Conservation (phyloP, 2,113 vertebrate species). For the Raja brachyura region DNA sequence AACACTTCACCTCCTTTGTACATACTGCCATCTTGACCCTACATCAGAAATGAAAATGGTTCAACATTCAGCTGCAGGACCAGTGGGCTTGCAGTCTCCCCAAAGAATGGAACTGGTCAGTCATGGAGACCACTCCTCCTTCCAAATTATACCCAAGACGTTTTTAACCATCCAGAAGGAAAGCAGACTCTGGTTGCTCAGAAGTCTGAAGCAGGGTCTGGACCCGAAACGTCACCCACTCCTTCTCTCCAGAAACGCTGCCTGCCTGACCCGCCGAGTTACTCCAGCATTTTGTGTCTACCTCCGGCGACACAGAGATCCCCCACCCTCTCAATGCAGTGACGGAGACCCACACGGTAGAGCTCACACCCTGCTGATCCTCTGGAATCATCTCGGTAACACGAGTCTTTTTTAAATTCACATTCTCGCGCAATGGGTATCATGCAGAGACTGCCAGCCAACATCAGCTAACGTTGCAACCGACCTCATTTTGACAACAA, state of each 20-base stretch:
- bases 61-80: neutral
- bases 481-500: neutral
- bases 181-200: neutral
- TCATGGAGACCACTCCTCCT: neutral
- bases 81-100: neutral
- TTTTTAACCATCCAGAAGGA: neutral
- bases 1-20: neutral
- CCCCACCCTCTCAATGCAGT: neutral
- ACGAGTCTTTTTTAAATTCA: neutral
- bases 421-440: constrained; percentile 39
- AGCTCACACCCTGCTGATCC: neutral
- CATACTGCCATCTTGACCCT: neutral
- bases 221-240: too few species aligned
- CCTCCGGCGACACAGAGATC: too few species aligned
- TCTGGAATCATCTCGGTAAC: neutral
- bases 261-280: too few species aligned
- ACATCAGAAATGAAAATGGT: neutral
- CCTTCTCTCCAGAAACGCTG: too few species aligned
- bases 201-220: too few species aligned
- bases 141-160: neutral
- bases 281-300: too few species aligned
- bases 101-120: neutral
- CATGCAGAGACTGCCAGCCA: neutral
- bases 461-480: neutral
- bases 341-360: neutral